phyloP scores from a whole-genome alignment of 2,797 vertebrate genomes.

The Centropyge bicolor region DNA sequence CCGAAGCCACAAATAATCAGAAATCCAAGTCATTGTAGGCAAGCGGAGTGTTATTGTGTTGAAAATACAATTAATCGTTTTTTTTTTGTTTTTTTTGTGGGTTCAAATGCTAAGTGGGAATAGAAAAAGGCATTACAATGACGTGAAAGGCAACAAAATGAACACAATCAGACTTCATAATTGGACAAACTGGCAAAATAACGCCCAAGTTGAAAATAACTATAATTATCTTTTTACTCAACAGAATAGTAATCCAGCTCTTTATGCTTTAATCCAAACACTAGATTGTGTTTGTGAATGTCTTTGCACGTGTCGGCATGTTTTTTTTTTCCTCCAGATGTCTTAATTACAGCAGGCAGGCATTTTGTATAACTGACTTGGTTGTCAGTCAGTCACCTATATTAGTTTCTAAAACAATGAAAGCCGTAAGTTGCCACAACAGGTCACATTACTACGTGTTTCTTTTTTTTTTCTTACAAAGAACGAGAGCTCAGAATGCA shows the following conservation, averaged over 20 bases:
- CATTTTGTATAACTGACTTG: conserved; percentile 21
- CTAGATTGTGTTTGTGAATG: conserved; percentile 11
- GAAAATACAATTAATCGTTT: not conserved
- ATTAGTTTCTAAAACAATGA: not conserved
- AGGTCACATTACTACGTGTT: not conserved
- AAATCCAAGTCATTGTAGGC: not conserved
- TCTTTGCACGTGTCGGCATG: conserved; percentile 3
- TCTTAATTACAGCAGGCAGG: conserved; percentile 30
- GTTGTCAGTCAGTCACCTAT: not conserved
- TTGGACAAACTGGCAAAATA: conserved; percentile 44
- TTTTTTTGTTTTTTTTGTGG: not conserved
- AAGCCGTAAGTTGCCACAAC: not conserved
- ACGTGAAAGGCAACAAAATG: conserved; percentile 5
- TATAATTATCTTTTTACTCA: conserved; percentile 51
- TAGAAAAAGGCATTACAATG: conserved; percentile 35
- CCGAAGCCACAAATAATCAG: not conserved
- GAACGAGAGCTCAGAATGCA: conserved; percentile 7
- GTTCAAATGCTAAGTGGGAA: not conserved
- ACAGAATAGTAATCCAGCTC: conserved; percentile 46
- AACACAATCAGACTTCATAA: conserved; percentile 41
- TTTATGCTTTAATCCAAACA: conserved; percentile 23
- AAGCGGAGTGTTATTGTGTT: conserved; percentile 5
- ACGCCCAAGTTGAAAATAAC: conserved; percentile 33
- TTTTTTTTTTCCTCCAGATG: not conserved
- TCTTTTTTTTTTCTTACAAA: conserved; percentile 9